Evolutionary conservation across 2,113 vertebrate species (phyloP), one percentile per base, ranked within the genome.

Genomic region (Pristiophorus japonicus): DNA sequence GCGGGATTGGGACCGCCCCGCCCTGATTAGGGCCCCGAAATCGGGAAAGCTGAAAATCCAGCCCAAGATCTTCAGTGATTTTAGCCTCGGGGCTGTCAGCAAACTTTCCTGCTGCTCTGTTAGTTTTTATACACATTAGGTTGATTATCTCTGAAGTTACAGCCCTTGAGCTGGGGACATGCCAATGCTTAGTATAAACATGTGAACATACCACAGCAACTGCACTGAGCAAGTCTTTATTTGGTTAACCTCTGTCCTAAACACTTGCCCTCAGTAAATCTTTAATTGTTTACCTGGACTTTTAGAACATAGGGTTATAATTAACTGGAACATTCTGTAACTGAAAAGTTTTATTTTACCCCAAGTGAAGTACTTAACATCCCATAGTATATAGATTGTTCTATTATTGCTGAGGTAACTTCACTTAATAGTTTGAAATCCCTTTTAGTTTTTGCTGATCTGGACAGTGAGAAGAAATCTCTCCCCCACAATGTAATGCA

Each of bases 251-350:
- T 88, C 27, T 55, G 24, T 2, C 47, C 47, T 51, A 88, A 88
- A 12, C 85, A 88, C 24, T 88, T 55, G 27, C 51, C 47, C 27
- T 88, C 85, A 47, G 22, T 85, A 88, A 88, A 88, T 88, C 85
- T 90, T 90, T 55, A 30, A 55, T 30, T 87, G 47, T 90, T 90
- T 90, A n/a, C 55, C 87, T 90, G 87, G 55, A 59, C 85, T n/a
- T 90, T 62, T 90, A 62, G 55, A 90, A 90, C 47, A 62, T 62
- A 62, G 30, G 55, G 55, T 62, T 90, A 90, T n/a, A 62, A 62
- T 62, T n/a, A 90, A 90, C 55, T 11, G 4, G 51, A 90, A 62
- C 27, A 62, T 18, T 34, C 87, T 34, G 30, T 62, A 90, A 59
- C 11, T 90, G 55, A n/a, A 90, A 90, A 2, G 47, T 20, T 51